Percentiles rank a stretch among this genome's conserved stretches.
These are phyloP conservation scores for Himantopus leucocephalus DNA, from an alignment of 2,113 vertebrate genomes.

Conservation along the genomic window DNA sequence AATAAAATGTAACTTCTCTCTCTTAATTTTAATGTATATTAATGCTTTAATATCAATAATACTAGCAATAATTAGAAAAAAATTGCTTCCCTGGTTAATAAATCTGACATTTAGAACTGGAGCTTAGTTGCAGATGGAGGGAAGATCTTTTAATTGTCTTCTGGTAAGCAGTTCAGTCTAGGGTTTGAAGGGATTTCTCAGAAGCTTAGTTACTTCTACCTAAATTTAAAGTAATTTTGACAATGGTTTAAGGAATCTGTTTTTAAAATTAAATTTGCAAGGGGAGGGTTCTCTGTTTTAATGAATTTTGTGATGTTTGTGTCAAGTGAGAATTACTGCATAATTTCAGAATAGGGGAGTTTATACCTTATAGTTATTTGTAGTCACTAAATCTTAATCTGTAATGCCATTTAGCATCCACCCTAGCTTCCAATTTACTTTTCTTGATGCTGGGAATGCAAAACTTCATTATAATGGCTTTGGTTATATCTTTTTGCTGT, in stretches of 20 bases:
- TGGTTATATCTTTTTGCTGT: background rate
- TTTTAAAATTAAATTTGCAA: background rate
- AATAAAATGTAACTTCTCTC: background rate
- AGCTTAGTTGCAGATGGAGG: background rate
- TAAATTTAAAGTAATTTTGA: background rate
- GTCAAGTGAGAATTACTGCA: background rate
- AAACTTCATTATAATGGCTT: background rate
- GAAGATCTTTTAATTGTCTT: background rate
- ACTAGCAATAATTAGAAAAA: background rate
- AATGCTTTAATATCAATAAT: background rate
- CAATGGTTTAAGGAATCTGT: background rate
- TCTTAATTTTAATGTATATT: background rate
- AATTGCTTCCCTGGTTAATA: background rate
- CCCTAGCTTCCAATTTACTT: background rate
- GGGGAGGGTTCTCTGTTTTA: background rate
- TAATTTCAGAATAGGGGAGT: background rate
- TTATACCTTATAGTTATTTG: background rate
- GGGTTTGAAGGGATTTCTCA: background rate
- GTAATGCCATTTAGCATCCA: background rate
- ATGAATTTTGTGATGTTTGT: background rate
- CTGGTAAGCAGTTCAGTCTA: background rate
- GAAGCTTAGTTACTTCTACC: background rate
- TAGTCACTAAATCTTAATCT: background rate
- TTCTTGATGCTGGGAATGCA: background rate
- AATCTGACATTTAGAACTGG: background rate